These are phyloP conservation scores for Galleria mellonella DNA, from an alignment of 1,140 invertebrate genomes.

Conservation along the genomic window DNA sequence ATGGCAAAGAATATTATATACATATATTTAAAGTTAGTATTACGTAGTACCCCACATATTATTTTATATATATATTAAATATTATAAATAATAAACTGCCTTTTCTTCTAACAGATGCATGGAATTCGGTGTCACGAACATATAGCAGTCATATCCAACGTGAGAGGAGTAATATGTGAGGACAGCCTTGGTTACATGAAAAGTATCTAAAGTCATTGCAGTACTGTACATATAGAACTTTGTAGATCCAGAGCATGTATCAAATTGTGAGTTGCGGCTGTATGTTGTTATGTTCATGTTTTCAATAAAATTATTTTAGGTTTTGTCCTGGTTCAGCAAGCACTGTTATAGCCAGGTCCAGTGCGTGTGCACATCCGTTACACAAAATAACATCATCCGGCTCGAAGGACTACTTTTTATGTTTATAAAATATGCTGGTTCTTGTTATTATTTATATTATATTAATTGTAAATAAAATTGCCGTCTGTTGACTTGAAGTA, in stretches of 20 bases:
- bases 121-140: slow-evolving; percentile 91
- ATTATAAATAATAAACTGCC: too few relatives aligned
- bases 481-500: too few relatives aligned
- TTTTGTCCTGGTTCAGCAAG: slow-evolving; percentile 88
- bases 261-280: slow-evolving; percentile 50
- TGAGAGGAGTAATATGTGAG: slow-evolving; percentile 78
- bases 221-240: slow-evolving; percentile 61
- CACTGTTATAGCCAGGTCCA: slow-evolving; percentile 94
- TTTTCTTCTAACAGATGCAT: too few relatives aligned
- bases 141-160: slow-evolving; percentile 88
- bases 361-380: slow-evolving; percentile 94
- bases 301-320: slow-evolving; percentile 62
- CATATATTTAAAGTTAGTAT: too few relatives aligned
- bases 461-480: too few relatives aligned
- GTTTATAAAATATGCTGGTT: too few relatives aligned
- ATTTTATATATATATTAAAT: too few relatives aligned
- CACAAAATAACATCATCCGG: slow-evolving; percentile 92
- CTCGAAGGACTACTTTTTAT: too few relatives aligned
- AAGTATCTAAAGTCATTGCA: slow-evolving; percentile 23
- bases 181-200: slow-evolving; percentile 5
- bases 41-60: too few relatives aligned
- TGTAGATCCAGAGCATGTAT: slow-evolving; percentile 52
- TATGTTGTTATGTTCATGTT: slow-evolving; percentile 45
- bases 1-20: too few relatives aligned
- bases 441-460: too few relatives aligned